phyloP scores from a whole-genome alignment of 2,888 invertebrate genomes.

The Vandiemenella viatica region DNA sequence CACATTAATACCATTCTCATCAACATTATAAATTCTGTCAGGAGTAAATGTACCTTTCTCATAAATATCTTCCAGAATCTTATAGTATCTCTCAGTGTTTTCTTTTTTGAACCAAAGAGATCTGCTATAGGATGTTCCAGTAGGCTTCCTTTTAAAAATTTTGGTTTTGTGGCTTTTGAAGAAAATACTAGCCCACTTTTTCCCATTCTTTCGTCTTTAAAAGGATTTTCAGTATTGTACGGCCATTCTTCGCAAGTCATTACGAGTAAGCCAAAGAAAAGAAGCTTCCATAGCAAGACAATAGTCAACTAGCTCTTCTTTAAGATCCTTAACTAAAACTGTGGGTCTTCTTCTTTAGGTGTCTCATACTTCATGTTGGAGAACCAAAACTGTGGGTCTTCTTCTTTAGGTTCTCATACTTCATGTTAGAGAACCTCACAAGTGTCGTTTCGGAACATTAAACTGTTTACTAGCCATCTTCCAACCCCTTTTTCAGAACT shows the following conservation, averaged over 20 bases:
- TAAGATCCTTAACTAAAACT: neutral
- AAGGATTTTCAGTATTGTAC: neutral
- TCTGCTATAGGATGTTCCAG: slow-evolving; percentile 5
- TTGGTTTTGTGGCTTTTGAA: slow-evolving; percentile 9
- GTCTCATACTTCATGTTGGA: neutral
- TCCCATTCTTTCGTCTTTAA: neutral
- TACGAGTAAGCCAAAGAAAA: neutral
- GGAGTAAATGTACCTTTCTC: slow-evolving; percentile 11
- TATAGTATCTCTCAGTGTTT: slow-evolving; percentile 7
- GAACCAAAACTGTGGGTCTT: neutral
- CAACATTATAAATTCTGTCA: slow-evolving; percentile 10
- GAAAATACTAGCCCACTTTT: slow-evolving; percentile 3
- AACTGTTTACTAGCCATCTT: neutral
- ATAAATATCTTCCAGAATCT: slow-evolving; percentile 7
- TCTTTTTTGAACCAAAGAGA: slow-evolving; percentile 8
- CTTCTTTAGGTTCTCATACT: neutral
- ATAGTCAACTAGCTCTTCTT: neutral
- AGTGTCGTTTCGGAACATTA: neutral
- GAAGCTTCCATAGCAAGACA: neutral
- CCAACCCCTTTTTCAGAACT: neutral
- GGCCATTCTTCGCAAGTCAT: neutral
- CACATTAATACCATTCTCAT: slow-evolving; percentile 8
- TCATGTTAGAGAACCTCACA: neutral
- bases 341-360: neutral
- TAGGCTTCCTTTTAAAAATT: slow-evolving; percentile 4